A percentile compares a stretch with the other conserved stretches of the same genome.
These are phyloP conservation scores for Calameuta idolon DNA, from an alignment of 2,888 invertebrate species.

Conservation along the genomic window DNA sequence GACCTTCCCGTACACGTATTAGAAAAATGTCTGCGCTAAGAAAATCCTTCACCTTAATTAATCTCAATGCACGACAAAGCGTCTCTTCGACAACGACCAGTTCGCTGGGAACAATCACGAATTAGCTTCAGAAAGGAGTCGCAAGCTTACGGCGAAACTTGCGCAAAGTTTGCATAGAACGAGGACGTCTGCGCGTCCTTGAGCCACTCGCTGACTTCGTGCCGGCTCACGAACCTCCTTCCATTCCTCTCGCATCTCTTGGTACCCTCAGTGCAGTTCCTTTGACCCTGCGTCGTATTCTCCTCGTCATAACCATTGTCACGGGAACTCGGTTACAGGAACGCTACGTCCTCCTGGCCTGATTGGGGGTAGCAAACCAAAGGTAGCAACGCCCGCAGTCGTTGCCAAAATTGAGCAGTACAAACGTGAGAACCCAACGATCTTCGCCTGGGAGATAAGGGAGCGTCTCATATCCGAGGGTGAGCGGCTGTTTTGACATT, in stretches of 20 bases:
- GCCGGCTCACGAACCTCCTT: neutral
- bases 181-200: neutral
- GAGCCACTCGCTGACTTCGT: neutral
- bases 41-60: neutral
- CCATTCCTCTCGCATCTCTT: neutral
- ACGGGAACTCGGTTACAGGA: constrained; percentile 71
- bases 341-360: constrained; percentile 90
- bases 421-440: constrained; percentile 97
- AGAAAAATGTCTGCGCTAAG: neutral
- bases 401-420: constrained; percentile 98
- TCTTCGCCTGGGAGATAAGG: constrained; percentile 99
- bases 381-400: constrained; percentile 97
- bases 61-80: neutral
- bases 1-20: neutral
- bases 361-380: constrained; percentile 96
- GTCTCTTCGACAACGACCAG: neutral
- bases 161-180: neutral
- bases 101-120: neutral
- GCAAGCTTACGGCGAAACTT: neutral
- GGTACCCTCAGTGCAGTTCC: neutral
- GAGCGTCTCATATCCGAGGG: constrained; percentile 97
- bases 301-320: neutral
- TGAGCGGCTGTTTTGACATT: constrained; percentile 66
- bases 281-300: neutral
- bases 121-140: neutral